Evolutionary conservation across 1,140 invertebrate species (phyloP), one percentile per base, ranked within the genome.

Genomic region (Drosophila sp.): DNA sequence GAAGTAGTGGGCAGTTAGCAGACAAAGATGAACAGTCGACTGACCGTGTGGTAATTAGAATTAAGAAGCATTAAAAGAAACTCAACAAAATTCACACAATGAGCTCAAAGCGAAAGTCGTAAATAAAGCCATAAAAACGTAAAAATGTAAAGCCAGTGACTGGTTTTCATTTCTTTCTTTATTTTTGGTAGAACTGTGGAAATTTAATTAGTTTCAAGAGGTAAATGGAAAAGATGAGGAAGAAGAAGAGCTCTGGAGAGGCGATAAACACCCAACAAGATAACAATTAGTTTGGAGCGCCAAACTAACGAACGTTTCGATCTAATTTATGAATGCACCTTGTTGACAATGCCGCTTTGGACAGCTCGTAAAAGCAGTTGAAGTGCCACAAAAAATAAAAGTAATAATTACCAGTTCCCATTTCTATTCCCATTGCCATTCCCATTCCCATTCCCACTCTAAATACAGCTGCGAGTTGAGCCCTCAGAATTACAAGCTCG

Each of bases 11-110:
- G 66, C 57, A 72, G 78, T 38, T 72, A 57, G 25, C 40, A 67
- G 70, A 62, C 34, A 57, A 41, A 76, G 73, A 76, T 71, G 71
- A 45, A 82, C 72, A 87, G 83, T 79, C 78, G 61, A 53, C 50
- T 7, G 50, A 87, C 73, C 64, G 79, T 76, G 82, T 76, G 83
- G 82, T 87, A 89, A 87, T 87, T 89, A 87, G 83, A 89, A 87
- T 87, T 79, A 87, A 87, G 87, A 87, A 82, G 72, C 83, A 87
- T 87, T 87, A 89, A 86, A 87, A 76, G 57, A 70, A 89, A 82
- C 75, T 89, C 69, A 72, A 61, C 62, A 70, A 66, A 76, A 82
- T 81, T 82, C 78, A 86, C 83, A 81, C 81, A 86, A 81, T 87
- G 76, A 67, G 59, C 76, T 80, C 69, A 63, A 63, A 69, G 50